Evolutionary conservation across 1,140 invertebrate genomes (phyloP), one percentile per base, ranked within the genome.

Genomic region (Physella acuta): DNA sequence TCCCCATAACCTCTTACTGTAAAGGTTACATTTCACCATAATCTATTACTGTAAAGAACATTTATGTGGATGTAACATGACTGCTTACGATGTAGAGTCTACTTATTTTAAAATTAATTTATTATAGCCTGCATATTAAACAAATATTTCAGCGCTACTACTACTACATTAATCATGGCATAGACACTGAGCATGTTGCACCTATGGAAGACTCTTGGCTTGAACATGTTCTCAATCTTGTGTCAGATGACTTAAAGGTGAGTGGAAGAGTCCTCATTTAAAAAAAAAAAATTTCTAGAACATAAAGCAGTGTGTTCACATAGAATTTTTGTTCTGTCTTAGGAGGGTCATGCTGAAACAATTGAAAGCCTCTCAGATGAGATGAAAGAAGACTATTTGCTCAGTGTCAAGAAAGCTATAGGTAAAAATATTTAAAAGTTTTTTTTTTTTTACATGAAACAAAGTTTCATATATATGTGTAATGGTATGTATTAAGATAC

Each of bases 131-230:
- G 17, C 17, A 17, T 8, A 31, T 4, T 49, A 24, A 37, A 26
- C 44, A 49, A 51, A 39, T 58, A 31, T 77, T 73, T 37, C 71
- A 85, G 74, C 88, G 92, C 73, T 96, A 96, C 85, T 93, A 94
- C 81, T 94, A 94, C 84, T 97, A 95, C 77, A 90, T 95, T 62
- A 90, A 91, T 78, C 90, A 94, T 84, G 94, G 93, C 0, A 91
- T 95, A 37, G 93, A 94, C 79, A 93, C 93, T 44, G 89, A 90
- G 64, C 90, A 94, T 81, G 91, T 96, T 0, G 90, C 92, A 26
- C 90, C 93, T 1, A 88, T 97, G 76, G 88, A 89, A 60, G 73
- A 84, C 8, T 67, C 79, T 16, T 87, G 88, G 82, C 75, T 90
- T 17, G 80, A 87, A 8, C 87, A 88, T 72, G 88, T 90, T 59